Evolutionary conservation across 2,888 invertebrate species (phyloP).

Genomic region (Clostera curtula): DNA sequence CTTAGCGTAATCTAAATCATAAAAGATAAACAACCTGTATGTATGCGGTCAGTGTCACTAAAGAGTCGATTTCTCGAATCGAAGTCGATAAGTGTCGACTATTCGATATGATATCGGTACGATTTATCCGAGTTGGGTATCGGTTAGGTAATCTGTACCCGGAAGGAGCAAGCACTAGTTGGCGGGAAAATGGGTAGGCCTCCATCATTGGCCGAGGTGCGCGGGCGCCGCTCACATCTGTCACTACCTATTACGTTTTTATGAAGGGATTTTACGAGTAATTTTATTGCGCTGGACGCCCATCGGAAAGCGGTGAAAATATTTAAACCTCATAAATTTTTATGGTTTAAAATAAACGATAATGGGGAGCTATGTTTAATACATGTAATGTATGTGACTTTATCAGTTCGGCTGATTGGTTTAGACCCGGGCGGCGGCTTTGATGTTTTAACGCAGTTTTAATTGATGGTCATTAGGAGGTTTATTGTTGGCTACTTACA

Average conservation of each 20-base stretch:
- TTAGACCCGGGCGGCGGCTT: slow-evolving; percentile 36
- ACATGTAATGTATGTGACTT: slow-evolving; percentile 41
- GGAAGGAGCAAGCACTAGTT: slow-evolving; percentile 27
- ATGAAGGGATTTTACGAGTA: slow-evolving; percentile 31
- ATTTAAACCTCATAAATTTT: slow-evolving; percentile 61
- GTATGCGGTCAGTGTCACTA: slow-evolving; percentile 20
- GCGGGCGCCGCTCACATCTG: slow-evolving; percentile 38
- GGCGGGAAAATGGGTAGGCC: slow-evolving; percentile 33
- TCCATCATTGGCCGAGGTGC: slow-evolving; percentile 30
- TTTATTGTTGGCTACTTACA: slow-evolving; percentile 21
- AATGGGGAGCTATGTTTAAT: slow-evolving; percentile 44
- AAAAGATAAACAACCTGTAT: slow-evolving; percentile 21
- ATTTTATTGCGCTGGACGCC: slow-evolving; percentile 32
- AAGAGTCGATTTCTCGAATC: slow-evolving; percentile 22
- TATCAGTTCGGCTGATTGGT: slow-evolving; percentile 40
- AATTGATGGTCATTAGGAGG: slow-evolving; percentile 30
- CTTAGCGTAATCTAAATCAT: slow-evolving; percentile 7
- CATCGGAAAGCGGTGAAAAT: slow-evolving; percentile 49
- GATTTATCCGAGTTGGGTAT: slow-evolving; percentile 28
- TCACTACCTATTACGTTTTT: slow-evolving; percentile 44
- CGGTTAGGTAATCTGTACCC: too few species aligned
- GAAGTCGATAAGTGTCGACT: slow-evolving; percentile 28
- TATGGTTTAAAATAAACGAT: slow-evolving; percentile 49
- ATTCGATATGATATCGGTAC: slow-evolving; percentile 25
- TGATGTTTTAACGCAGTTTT: slow-evolving; percentile 36